These are phyloP conservation scores for Brachymystax lenok DNA, from an alignment of 2,797 vertebrate species.

Conservation along the genomic window DNA sequence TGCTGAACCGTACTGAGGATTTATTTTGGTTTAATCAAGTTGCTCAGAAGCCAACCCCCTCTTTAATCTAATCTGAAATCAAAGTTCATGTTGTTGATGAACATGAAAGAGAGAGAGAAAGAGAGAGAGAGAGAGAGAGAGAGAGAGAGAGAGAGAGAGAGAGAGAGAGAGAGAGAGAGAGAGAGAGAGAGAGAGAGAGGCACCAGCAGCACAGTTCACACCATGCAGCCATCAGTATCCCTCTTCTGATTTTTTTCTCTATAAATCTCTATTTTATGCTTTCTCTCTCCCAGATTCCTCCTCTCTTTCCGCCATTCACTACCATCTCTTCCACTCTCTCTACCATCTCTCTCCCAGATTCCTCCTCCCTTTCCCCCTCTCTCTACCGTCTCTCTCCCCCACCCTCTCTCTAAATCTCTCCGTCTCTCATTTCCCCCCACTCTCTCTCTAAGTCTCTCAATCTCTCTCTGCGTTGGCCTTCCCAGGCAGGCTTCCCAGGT, in stretches of 20 bases:
- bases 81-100: slow-evolving; percentile 48
- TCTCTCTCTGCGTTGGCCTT: neutral
- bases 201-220: slow-evolving; percentile 26
- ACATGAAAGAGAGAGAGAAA: slow-evolving; percentile 41
- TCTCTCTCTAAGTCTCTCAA: slow-evolving; percentile 30
- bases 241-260: too few relatives aligned
- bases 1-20: slow-evolving; percentile 42
- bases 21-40: slow-evolving; percentile 52
- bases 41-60: slow-evolving; percentile 44
- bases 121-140: slow-evolving; percentile 36
- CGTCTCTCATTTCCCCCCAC: neutral
- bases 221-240: neutral
- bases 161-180: slow-evolving; percentile 38
- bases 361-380: too few relatives aligned
- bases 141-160: slow-evolving; percentile 29
- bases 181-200: neutral
- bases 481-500: slow-evolving; percentile 56
- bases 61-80: slow-evolving; percentile 51
- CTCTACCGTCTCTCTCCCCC: neutral
- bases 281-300: neutral
- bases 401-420: neutral
- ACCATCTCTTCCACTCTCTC: too few relatives aligned
- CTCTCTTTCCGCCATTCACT: neutral
- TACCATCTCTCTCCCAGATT: too few relatives aligned
- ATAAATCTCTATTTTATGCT: too few relatives aligned